Conservation (phyloP, 1,140 invertebrate species). For the Lepidotrigona ventralis region DNA sequence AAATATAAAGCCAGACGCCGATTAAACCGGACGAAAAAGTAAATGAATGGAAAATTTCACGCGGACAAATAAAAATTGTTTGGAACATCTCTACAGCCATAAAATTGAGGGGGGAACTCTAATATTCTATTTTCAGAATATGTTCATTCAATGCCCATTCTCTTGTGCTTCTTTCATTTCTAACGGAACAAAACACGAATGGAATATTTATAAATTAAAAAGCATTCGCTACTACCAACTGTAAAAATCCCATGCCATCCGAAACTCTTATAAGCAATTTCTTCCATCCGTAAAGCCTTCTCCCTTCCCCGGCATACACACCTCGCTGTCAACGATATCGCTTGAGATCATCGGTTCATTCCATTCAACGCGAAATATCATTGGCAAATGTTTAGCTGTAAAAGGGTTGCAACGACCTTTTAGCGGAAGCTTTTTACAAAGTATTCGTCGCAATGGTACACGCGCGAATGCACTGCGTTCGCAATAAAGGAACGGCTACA, state of each 20-base stretch:
- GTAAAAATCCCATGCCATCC: not conserved
- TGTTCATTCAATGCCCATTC: not conserved
- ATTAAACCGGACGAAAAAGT: too few relatives aligned
- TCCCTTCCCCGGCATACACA: not conserved
- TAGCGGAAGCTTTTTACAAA: not conserved
- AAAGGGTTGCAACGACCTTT: not conserved
- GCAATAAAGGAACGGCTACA: conserved; percentile 5
- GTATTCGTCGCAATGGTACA: not conserved
- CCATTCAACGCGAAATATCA: not conserved
- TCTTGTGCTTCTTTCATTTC: not conserved
- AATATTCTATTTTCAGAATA: not conserved
- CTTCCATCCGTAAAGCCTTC: not conserved
- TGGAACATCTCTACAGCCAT: not conserved
- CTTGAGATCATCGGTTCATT: not conserved
- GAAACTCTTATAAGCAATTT: not conserved
- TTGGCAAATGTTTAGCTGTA: not conserved
- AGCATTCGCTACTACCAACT: not conserved
- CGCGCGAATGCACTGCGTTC: not conserved
- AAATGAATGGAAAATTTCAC: not conserved
- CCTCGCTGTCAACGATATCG: not conserved
- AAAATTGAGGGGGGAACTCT: not conserved
- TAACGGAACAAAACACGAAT: not conserved
- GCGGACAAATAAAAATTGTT: not conserved
- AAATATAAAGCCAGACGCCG: too few relatives aligned
- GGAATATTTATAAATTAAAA: too few relatives aligned